These are phyloP conservation scores for Tribolium madens DNA, from an alignment of 1,140 invertebrate species.

Conservation along the genomic window DNA sequence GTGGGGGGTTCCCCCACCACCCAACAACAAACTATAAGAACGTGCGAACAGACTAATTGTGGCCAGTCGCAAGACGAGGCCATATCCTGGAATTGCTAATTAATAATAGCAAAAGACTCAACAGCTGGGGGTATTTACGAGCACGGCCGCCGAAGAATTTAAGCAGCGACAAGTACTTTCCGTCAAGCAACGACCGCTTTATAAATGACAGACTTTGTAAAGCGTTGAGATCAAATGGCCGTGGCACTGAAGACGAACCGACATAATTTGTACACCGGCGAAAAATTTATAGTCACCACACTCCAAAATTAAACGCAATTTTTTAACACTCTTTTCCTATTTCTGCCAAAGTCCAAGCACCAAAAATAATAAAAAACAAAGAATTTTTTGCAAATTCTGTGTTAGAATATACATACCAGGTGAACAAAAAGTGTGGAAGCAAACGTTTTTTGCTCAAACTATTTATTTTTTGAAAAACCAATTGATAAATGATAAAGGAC, in stretches of 20 bases:
- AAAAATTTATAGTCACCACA: not conserved
- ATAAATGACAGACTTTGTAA: constrained; percentile 12
- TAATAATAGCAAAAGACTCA: not conserved
- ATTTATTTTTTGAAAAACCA: no score
- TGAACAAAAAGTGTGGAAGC: no score
- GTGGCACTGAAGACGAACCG: constrained; percentile 3
- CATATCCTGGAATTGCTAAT: not conserved
- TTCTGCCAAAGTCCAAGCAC: no score
- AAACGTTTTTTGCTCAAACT: no score
- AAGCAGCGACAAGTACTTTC: not conserved
- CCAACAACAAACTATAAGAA: not conserved
- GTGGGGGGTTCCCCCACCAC: not conserved
- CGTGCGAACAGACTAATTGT: constrained; percentile 17
- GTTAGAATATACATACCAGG: no score
- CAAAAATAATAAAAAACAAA: no score
- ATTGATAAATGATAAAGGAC: no score
- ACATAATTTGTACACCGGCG: constrained; percentile 8
- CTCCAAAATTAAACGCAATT: not conserved
- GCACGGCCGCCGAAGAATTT: not conserved
- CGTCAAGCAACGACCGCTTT: constrained; percentile 17
- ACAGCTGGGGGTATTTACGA: not conserved
- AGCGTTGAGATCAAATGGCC: constrained; percentile 11
- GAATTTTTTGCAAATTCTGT: no score
- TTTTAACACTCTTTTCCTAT: not conserved
- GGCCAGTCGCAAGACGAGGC: not conserved